These are phyloP conservation scores for Camarhynchus parvulus DNA, from an alignment of 2,113 vertebrate species.

Conservation along the genomic window DNA sequence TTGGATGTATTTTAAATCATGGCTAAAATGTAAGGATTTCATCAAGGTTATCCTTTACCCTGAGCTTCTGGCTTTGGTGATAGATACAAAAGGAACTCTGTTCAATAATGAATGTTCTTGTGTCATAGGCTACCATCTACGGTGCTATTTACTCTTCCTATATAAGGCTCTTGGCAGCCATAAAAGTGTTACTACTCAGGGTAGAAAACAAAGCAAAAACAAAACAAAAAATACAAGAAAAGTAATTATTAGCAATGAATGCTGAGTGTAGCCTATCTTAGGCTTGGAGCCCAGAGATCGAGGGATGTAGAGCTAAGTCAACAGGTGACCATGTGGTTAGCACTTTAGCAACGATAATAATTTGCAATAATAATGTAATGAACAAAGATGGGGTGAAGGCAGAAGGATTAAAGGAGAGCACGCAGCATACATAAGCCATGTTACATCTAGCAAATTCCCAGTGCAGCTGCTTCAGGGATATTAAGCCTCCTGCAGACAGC, in stretches of 20 bases:
- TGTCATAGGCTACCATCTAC: neutral
- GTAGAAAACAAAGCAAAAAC: neutral
- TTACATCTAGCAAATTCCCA: constrained; percentile 50
- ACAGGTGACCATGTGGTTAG: neutral
- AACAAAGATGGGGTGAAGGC: constrained; percentile 8
- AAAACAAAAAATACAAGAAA: neutral
- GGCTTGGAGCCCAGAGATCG: neutral
- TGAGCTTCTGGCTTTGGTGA: neutral
- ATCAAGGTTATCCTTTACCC: neutral
- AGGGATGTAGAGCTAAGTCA: neutral
- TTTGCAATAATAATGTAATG: constrained; percentile 44
- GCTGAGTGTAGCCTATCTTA: neutral
- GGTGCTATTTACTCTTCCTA: neutral
- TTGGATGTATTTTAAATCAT: neutral
- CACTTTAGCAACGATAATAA: neutral
- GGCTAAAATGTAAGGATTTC: neutral
- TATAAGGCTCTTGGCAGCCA: neutral
- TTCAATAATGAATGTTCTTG: neutral
- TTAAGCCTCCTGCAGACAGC: constrained; percentile 49
- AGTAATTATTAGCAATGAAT: neutral
- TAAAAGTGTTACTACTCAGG: neutral
- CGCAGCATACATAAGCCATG: constrained; percentile 16
- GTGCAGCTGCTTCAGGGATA: constrained; percentile 47
- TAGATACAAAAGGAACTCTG: neutral
- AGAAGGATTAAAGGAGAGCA: constrained; percentile 35